Percentiles rank a stretch among this genome's conserved stretches.
These are phyloP conservation scores for Coptotermes formosanus DNA, from an alignment of 1,140 invertebrate genomes.

Conservation along the genomic window DNA sequence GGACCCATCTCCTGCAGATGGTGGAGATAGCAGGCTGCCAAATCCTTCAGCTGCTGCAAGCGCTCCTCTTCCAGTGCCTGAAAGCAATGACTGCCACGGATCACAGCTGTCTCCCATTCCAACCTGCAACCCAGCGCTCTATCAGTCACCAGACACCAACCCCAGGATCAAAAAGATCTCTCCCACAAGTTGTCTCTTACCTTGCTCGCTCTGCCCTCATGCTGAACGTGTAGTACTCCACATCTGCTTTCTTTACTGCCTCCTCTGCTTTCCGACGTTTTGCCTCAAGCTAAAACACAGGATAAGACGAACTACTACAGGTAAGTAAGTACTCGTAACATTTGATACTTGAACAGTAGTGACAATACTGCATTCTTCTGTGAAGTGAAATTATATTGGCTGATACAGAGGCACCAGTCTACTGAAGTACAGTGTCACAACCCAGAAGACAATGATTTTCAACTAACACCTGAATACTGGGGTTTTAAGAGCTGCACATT, in stretches of 20 bases:
- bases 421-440: no score
- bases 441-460: no score
- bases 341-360: no score
- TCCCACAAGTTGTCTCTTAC: constrained; percentile 46
- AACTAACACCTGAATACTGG: no score
- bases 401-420: no score
- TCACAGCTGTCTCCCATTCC: constrained; percentile 88
- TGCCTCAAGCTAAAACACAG: constrained; percentile 67
- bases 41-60: constrained; percentile 74
- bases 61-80: constrained; percentile 88
- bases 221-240: constrained; percentile 90
- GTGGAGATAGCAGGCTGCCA: constrained; percentile 74
- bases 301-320: no score
- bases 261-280: constrained; percentile 90
- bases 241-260: constrained; percentile 83
- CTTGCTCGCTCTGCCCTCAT: constrained; percentile 83
- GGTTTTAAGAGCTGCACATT: no score
- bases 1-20: constrained; percentile 75
- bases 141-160: background rate
- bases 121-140: constrained; percentile 53
- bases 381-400: no score
- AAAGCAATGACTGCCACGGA: constrained; percentile 66
- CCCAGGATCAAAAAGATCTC: background rate
- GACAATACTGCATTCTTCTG: no score
- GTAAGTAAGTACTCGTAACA: no score